phyloP scores from a whole-genome alignment of 2,113 vertebrate species.

The Neomonachus schauinslandi region DNA sequence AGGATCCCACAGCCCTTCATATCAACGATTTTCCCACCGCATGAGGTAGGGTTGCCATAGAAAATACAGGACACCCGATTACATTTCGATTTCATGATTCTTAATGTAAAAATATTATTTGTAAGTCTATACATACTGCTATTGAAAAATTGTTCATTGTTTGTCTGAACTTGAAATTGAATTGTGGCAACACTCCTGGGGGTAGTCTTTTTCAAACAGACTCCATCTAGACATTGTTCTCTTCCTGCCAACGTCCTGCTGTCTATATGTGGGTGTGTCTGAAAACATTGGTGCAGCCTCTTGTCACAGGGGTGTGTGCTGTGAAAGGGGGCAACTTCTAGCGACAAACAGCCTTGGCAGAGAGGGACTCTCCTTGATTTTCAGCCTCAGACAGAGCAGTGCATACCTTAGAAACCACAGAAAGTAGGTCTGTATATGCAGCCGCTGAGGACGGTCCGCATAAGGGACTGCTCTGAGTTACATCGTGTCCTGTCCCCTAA shows the following conservation, averaged over 20 bases:
- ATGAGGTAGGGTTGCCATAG: accelerated
- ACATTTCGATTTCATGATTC: neutral
- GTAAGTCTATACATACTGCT: neutral
- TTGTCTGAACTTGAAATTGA: neutral
- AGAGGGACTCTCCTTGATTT: neutral
- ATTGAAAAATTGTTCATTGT: neutral
- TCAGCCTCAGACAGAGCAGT: neutral
- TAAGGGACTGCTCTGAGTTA: neutral
- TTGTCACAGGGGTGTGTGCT: accelerated
- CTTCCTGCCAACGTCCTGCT: neutral
- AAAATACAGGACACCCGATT: neutral
- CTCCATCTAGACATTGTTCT: neutral
- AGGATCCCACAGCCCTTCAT: accelerated
- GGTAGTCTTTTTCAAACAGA: neutral
- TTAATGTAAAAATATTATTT: neutral
- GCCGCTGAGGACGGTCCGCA: accelerated
- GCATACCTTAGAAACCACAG: neutral
- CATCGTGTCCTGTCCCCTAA: no score
- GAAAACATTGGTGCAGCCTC: neutral
- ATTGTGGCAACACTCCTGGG: neutral
- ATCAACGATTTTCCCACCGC: accelerated
- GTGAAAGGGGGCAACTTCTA: accelerated
- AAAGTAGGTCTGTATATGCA: accelerated
- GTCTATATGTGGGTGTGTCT: accelerated
- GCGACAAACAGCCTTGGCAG: no score